Percentiles rank a stretch among this genome's conserved stretches.
These are phyloP conservation scores for Amblyopsis hoosieri DNA, from an alignment of 2,797 vertebrate genomes.

Conservation along the genomic window DNA sequence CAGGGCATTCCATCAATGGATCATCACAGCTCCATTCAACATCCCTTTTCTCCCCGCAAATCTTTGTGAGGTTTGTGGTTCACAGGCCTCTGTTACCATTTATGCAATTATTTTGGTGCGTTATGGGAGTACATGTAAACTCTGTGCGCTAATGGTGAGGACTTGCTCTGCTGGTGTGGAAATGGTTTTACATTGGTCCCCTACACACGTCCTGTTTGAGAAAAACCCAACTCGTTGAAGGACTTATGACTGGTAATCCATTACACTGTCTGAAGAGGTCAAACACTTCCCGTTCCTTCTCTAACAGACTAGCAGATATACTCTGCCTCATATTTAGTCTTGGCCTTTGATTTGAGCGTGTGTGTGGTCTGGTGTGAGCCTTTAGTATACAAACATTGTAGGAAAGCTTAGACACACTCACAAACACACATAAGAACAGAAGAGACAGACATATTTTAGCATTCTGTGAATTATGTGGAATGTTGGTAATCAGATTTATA, in stretches of 20 bases:
- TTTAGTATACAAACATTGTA: slow-evolving; percentile 13
- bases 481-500: slow-evolving; percentile 72
- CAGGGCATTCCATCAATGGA: slow-evolving; percentile 18
- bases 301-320: slow-evolving; percentile 43
- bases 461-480: slow-evolving; percentile 73
- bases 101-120: not conserved
- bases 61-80: slow-evolving; percentile 22
- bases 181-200: not conserved
- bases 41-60: slow-evolving; percentile 19
- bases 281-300: slow-evolving; percentile 52
- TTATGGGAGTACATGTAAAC: slow-evolving; percentile 19
- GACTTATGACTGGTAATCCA: slow-evolving; percentile 44
- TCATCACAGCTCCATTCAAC: slow-evolving; percentile 25
- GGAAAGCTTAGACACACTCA: slow-evolving; percentile 26
- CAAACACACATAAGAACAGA: slow-evolving; percentile 36
- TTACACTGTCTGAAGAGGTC: slow-evolving; percentile 39
- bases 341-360: slow-evolving; percentile 54
- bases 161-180: not conserved
- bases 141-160: slow-evolving; percentile 1
- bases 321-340: slow-evolving; percentile 35
- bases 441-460: slow-evolving; percentile 66
- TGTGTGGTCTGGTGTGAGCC: slow-evolving; percentile 40
- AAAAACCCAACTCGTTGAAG: slow-evolving; percentile 20
- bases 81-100: slow-evolving; percentile 13
- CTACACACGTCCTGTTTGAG: slow-evolving; percentile 1